Evolutionary conservation across 2,888 invertebrate genomes (phyloP).

Genomic region (Muschampia plurimacula): DNA sequence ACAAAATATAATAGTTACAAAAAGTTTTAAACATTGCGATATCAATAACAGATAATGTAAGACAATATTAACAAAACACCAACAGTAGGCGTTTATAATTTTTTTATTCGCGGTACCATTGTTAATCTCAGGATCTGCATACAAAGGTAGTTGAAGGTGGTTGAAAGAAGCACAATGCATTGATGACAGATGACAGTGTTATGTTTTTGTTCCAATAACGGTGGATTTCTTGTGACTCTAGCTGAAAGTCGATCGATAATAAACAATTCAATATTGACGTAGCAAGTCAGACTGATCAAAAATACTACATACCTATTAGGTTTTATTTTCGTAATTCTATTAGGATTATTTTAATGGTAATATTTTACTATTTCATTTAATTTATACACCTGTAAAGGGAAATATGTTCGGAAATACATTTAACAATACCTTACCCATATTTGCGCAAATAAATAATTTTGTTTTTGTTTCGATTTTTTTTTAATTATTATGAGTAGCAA

Average conservation of each 20-base stretch:
- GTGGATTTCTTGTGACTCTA: constrained; percentile 36
- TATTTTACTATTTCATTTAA: too few relatives aligned
- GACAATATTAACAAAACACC: constrained; percentile 11
- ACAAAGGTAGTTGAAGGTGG: constrained; percentile 31
- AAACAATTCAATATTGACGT: too few relatives aligned
- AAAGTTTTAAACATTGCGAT: constrained; percentile 15
- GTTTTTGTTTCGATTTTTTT: too few relatives aligned
- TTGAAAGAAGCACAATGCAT: constrained; percentile 13
- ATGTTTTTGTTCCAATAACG: constrained; percentile 42
- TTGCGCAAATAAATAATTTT: too few relatives aligned
- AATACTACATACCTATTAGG: too few relatives aligned
- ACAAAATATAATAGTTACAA: constrained; percentile 8
- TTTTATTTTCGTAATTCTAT: too few relatives aligned
- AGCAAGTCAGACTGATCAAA: too few relatives aligned
- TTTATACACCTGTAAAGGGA: too few relatives aligned
- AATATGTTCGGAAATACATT: too few relatives aligned
- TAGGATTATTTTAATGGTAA: too few relatives aligned
- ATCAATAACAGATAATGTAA: constrained; percentile 26
- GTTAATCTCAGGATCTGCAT: constrained; percentile 28
- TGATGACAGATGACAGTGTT: constrained; percentile 33
- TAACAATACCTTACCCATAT: too few relatives aligned
- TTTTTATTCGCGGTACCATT: neutral
- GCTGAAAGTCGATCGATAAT: neutral
- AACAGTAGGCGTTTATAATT: constrained; percentile 10
- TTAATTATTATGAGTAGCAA: too few relatives aligned